Conservation (phyloP, 2,888 invertebrate genomes). For the Eudasyphora cyanicolor region DNA sequence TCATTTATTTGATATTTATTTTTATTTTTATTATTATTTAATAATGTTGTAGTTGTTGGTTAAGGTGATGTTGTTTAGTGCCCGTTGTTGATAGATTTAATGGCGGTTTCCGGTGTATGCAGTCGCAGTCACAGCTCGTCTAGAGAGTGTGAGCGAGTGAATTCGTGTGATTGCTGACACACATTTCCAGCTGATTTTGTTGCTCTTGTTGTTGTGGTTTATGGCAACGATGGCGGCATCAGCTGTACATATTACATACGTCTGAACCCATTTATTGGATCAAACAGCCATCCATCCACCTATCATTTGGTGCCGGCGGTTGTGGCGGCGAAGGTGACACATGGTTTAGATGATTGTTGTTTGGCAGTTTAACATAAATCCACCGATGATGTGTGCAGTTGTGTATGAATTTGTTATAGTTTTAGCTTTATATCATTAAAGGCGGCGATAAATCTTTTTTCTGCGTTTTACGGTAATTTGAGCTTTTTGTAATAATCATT, state of each 20-base stretch:
- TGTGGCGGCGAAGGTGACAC: neutral
- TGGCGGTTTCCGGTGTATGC: constrained; percentile 56
- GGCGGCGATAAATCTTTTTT: neutral
- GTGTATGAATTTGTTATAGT: neutral
- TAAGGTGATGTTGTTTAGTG: neutral
- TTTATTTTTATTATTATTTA: neutral
- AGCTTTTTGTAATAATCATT: neutral
- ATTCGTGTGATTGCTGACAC: constrained; percentile 45
- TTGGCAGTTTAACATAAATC: neutral
- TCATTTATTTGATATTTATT: neutral
- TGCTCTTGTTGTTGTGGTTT: constrained; percentile 5
- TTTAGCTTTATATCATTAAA: neutral
- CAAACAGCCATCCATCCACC: neutral
- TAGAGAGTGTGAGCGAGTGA: neutral
- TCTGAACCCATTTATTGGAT: neutral
- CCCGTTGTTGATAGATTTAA: constrained; percentile 41
- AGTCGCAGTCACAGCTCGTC: too few relatives aligned
- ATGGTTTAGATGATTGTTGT: neutral
- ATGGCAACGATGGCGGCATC: neutral
- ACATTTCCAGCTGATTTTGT: constrained; percentile 37
- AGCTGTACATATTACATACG: neutral
- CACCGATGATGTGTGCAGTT: neutral
- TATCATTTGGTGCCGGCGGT: too few relatives aligned
- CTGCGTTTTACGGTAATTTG: neutral
- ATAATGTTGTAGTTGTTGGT: neutral